A percentile compares a stretch with the other conserved stretches of the same genome.
Conservation (phyloP, 1,140 invertebrate species). For the Cyclina sinensis region DNA sequence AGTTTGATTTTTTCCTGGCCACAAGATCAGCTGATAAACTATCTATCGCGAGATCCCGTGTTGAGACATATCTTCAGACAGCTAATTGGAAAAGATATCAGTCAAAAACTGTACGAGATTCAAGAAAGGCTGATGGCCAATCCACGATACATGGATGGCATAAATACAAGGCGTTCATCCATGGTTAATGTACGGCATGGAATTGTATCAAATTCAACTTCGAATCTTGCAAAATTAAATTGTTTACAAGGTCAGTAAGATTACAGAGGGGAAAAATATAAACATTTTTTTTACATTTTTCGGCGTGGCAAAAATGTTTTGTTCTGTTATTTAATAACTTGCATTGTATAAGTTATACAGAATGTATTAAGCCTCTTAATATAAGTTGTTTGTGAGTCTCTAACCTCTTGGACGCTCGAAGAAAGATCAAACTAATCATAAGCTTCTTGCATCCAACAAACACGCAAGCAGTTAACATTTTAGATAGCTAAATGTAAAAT, state of each 20-base stretch:
- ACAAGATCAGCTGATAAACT: constrained; percentile 90
- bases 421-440: too few relatives aligned
- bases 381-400: too few relatives aligned
- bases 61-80: constrained; percentile 92
- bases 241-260: constrained; percentile 63
- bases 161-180: constrained; percentile 56
- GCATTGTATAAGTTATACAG: too few relatives aligned
- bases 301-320: too few relatives aligned
- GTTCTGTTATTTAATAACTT: too few relatives aligned
- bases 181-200: constrained; percentile 68
- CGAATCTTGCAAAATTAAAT: constrained; percentile 60
- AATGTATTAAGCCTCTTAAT: too few relatives aligned
- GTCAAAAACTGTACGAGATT: constrained; percentile 91
- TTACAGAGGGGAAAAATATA: too few relatives aligned
- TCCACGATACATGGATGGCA: constrained; percentile 41
- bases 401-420: too few relatives aligned
- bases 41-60: constrained; percentile 91
- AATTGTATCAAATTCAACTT: constrained; percentile 64
- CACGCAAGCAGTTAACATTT: too few relatives aligned
- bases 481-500: too few relatives aligned
- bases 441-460: too few relatives aligned
- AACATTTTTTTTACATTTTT: too few relatives aligned
- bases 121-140: constrained; percentile 68
- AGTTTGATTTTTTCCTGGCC: constrained; percentile 93
- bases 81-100: constrained; percentile 95